Evolutionary conservation across 2,113 vertebrate species (phyloP).

Genomic region (Syngnathus scovelli): DNA sequence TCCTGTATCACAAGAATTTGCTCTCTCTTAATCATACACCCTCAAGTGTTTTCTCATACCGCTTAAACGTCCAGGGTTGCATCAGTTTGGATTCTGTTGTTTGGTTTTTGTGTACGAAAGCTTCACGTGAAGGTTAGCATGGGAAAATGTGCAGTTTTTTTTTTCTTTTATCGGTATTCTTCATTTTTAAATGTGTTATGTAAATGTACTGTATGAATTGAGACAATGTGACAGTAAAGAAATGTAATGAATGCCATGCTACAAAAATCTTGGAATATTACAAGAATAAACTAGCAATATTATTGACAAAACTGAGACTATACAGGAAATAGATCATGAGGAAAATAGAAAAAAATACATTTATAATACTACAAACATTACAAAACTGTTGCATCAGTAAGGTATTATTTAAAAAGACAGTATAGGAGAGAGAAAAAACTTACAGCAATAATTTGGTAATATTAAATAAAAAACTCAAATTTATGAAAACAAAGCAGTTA

Average conservation of each 20-base stretch:
- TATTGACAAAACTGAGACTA: neutral
- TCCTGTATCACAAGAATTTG: constrained; percentile 26
- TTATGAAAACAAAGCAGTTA: no score
- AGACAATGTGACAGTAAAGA: neutral
- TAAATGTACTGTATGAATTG: neutral
- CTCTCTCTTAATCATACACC: neutral
- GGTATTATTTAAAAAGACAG: neutral
- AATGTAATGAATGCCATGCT: neutral
- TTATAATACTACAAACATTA: neutral
- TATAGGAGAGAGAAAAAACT: no score
- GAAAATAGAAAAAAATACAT: neutral
- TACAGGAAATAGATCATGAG: neutral
- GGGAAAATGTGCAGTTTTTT: neutral
- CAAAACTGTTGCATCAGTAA: no score
- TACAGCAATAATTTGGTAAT: no score
- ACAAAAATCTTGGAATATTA: neutral
- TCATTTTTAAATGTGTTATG: neutral
- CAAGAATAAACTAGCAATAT: neutral
- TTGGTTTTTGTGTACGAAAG: neutral
- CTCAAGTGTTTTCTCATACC: neutral
- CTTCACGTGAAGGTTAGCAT: neutral
- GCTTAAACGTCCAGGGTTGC: neutral
- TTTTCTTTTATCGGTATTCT: neutral
- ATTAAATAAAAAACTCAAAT: no score
- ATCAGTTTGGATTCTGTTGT: neutral